Evolutionary conservation across 1,140 invertebrate genomes (phyloP).

Genomic region (Solen grandis): DNA sequence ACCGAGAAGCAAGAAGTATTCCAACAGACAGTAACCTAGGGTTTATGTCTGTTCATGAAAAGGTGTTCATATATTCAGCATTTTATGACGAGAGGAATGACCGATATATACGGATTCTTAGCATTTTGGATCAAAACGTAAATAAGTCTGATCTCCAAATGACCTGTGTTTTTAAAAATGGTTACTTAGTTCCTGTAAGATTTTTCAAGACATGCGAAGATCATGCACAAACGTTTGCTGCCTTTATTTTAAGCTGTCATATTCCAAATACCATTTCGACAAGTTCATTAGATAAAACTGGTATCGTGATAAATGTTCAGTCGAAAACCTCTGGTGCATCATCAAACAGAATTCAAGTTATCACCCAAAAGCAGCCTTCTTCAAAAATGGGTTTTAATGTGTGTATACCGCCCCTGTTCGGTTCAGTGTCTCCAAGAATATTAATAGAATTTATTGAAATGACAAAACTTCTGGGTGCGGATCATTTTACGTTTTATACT

Average conservation of each 20-base stretch:
- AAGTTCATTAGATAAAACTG: background rate
- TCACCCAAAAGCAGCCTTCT: background rate
- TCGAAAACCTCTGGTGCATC: background rate
- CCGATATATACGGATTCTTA: slow-evolving; percentile 55
- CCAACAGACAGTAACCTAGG: no score
- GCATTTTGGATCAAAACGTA: slow-evolving; percentile 40
- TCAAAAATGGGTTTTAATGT: slow-evolving; percentile 58
- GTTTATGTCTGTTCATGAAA: no score
- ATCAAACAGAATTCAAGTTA: background rate
- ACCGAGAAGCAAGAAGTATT: no score
- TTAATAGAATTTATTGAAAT: slow-evolving; percentile 79
- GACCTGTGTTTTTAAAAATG: slow-evolving; percentile 52
- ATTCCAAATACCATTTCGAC: slow-evolving; percentile 44
- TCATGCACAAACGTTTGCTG: slow-evolving; percentile 73
- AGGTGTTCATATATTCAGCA: slow-evolving; percentile 62
- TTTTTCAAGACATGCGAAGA: slow-evolving; percentile 76
- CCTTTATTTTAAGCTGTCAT: slow-evolving; percentile 72
- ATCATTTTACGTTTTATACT: slow-evolving; percentile 77
- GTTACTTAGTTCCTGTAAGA: background rate
- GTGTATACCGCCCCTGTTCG: slow-evolving; percentile 78
- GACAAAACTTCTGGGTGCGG: slow-evolving; percentile 71
- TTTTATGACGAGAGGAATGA: slow-evolving; percentile 58
- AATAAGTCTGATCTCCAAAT: slow-evolving; percentile 47
- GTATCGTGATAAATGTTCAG: background rate
- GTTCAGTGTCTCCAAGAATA: slow-evolving; percentile 60